Conservation (phyloP, 1,140 invertebrate species). For the Mamestra configurata region DNA sequence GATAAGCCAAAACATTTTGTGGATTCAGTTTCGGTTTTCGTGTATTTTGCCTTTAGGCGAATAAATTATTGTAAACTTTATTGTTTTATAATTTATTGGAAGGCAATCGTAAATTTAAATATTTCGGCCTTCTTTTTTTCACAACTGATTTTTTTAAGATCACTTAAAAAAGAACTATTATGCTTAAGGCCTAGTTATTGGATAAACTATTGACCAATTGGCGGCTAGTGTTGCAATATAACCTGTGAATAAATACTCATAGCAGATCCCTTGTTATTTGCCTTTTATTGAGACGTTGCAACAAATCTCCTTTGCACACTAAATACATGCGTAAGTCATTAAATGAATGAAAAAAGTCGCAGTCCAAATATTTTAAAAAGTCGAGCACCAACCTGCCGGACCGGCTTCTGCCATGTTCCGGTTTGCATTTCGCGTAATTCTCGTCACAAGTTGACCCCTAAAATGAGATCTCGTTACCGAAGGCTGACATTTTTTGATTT, state of each 20-base stretch:
- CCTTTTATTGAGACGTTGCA: constrained; percentile 31
- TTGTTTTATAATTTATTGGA: constrained; percentile 20
- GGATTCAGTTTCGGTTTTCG: constrained; percentile 32
- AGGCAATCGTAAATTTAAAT: background rate
- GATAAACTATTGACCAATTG: background rate
- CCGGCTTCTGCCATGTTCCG: constrained; percentile 54
- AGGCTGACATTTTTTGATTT: constrained; percentile 53
- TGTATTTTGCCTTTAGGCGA: constrained; percentile 9
- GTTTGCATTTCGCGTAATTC: constrained; percentile 61
- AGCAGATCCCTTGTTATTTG: background rate
- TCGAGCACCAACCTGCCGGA: constrained; percentile 45
- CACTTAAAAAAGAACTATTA: no score
- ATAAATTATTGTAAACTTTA: constrained; percentile 26
- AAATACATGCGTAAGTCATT: constrained; percentile 47
- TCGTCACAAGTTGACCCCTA: constrained; percentile 56
- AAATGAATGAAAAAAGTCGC: constrained; percentile 50
- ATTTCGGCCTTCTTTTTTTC: background rate
- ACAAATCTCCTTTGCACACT: constrained; percentile 34
- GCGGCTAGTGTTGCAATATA: background rate
- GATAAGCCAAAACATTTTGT: constrained; percentile 26
- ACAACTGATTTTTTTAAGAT: background rate
- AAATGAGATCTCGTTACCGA: constrained; percentile 55
- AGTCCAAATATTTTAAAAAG: constrained; percentile 50
- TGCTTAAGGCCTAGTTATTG: background rate
- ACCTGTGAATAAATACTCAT: background rate